Evolutionary conservation across 2,888 invertebrate species (phyloP).

Genomic region (Euplagia quadripunctaria): DNA sequence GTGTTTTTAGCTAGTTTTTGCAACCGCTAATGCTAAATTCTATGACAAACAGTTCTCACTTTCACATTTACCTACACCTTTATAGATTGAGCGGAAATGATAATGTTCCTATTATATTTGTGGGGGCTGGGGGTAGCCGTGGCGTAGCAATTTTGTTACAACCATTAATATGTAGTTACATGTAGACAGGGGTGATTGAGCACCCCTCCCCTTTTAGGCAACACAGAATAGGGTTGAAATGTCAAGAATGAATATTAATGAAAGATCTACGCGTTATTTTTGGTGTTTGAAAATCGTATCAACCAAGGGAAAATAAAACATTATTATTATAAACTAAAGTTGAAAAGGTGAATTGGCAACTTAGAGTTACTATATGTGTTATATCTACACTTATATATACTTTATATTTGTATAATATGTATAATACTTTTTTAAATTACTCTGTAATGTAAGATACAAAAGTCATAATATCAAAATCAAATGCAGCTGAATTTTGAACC

Average conservation of each 20-base stretch:
- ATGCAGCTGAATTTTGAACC: too few relatives aligned
- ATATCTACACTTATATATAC: too few relatives aligned
- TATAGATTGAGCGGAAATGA: conserved; percentile 25
- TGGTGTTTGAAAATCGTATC: neutral
- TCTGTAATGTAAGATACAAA: too few relatives aligned
- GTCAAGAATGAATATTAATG: conserved; percentile 4
- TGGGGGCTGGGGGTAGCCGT: conserved; percentile 15
- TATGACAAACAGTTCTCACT: neutral
- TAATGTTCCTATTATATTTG: conserved; percentile 30
- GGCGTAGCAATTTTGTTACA: conserved; percentile 25
- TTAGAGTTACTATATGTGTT: too few relatives aligned
- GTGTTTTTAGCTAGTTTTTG: neutral
- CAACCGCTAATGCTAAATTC: neutral
- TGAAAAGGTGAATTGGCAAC: too few relatives aligned
- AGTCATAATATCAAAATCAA: too few relatives aligned
- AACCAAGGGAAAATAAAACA: neutral
- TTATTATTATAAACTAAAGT: neutral
- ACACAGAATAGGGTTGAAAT: neutral
- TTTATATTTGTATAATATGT: too few relatives aligned
- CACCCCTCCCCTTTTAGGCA: neutral
- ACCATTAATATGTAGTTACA: conserved; percentile 26
- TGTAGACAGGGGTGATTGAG: conserved; percentile 13
- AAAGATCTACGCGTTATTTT: neutral
- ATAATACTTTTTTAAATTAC: too few relatives aligned
- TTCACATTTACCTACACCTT: conserved; percentile 15